Percentiles rank a stretch among this genome's conserved stretches.
phyloP scores from a whole-genome alignment of 2,797 vertebrate genomes.

The Sus cebifrons region DNA sequence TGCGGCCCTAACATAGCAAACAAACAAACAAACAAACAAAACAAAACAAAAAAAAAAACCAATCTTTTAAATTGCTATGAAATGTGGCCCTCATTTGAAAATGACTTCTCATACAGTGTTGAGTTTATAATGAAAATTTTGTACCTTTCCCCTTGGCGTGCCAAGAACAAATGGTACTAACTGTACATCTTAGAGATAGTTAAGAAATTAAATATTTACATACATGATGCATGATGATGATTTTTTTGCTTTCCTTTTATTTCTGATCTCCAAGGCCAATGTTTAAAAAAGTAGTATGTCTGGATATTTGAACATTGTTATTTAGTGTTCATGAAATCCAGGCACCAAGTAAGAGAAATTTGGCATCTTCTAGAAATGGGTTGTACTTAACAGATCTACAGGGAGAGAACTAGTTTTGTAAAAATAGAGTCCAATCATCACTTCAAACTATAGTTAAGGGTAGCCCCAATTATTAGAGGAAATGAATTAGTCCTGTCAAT shows the following conservation, averaged over 20 bases:
- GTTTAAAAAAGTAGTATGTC: not conserved
- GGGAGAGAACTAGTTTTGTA: conserved; percentile 56
- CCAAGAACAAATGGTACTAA: not conserved
- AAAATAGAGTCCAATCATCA: not conserved
- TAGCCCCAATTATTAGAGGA: not conserved
- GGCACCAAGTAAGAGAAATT: conserved; percentile 55
- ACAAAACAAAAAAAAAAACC: not conserved
- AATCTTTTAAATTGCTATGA: conserved; percentile 76
- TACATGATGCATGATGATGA: not conserved
- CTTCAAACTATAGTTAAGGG: conserved; percentile 2
- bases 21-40: not conserved
- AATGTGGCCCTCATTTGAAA: conserved; percentile 59
- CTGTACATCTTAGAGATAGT: conserved; percentile 57
- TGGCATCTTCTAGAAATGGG: conserved; percentile 41
- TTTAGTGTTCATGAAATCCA: conserved; percentile 55
- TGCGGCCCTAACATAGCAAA: too few species aligned
- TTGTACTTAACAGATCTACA: conserved; percentile 1
- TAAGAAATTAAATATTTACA: conserved; percentile 72
- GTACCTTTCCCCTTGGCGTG: conserved; percentile 41
- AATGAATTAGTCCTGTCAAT: conserved; percentile 13
- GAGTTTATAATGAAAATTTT: conserved; percentile 61
- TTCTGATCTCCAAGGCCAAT: conserved; percentile 58
- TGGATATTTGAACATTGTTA: not conserved
- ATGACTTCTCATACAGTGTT: conserved; percentile 33
- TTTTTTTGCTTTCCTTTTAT: conserved; percentile 40